Evolutionary conservation across 2,888 invertebrate species (phyloP).

Genomic region (Acrobasis repandana): DNA sequence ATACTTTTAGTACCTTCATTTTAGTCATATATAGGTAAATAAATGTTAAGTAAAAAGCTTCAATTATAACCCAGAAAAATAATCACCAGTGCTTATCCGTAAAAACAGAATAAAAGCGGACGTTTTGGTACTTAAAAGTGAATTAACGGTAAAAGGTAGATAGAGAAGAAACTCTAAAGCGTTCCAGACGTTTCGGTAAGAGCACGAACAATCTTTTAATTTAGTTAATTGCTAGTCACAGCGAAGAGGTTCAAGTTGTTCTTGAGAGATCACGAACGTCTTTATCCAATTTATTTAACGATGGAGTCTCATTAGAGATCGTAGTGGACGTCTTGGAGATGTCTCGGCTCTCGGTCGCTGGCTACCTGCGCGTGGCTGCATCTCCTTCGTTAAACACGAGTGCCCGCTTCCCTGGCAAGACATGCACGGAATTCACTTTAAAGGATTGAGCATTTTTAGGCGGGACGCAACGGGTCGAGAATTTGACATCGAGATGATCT

Average conservation of each 20-base stretch:
- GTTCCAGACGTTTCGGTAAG: constrained; percentile 66
- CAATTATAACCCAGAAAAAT: constrained; percentile 30
- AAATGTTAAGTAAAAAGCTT: too few relatives aligned
- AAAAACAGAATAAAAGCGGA: constrained; percentile 32
- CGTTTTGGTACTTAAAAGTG: constrained; percentile 44
- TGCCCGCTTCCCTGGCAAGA: constrained; percentile 34
- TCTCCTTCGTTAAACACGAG: constrained; percentile 58
- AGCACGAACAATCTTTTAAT: constrained; percentile 80
- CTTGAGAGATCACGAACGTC: constrained; percentile 81
- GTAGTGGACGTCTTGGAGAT: constrained; percentile 53
- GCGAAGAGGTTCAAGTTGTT: constrained; percentile 77
- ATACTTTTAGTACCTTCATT: too few relatives aligned
- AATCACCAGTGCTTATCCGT: constrained; percentile 35
- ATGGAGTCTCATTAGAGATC: constrained; percentile 77
- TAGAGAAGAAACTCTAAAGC: constrained; percentile 50
- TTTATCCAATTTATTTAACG: constrained; percentile 83
- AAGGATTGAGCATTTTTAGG: background rate
- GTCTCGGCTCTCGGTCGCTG: constrained; percentile 45
- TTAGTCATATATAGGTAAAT: too few relatives aligned
- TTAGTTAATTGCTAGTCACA: constrained; percentile 81
- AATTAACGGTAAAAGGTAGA: constrained; percentile 60
- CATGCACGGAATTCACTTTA: constrained; percentile 39
- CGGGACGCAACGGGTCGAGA: too few relatives aligned
- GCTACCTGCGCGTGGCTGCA: constrained; percentile 54
- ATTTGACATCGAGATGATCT: too few relatives aligned